These are phyloP conservation scores for Drosophila sechellia DNA, from an alignment of 1,140 invertebrate genomes.

Conservation along the genomic window DNA sequence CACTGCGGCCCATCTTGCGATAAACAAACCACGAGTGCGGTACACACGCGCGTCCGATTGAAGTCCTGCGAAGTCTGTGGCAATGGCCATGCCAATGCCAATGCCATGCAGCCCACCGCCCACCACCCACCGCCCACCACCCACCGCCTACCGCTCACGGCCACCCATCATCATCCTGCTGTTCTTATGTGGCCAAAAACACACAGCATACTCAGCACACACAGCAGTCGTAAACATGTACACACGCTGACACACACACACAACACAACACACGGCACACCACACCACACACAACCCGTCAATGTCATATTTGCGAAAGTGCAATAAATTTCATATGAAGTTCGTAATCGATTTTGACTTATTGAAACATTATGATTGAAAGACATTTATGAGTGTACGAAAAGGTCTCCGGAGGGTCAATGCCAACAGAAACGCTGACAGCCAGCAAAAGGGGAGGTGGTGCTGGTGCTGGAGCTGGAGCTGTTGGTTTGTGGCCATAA, in stretches of 20 bases:
- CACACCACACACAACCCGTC: conserved; percentile 35
- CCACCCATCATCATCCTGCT: not conserved
- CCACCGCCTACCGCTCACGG: not conserved
- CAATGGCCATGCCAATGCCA: conserved; percentile 1
- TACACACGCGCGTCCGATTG: conserved; percentile 60
- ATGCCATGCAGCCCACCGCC: conserved; percentile 2
- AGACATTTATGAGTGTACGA: conserved; percentile 83
- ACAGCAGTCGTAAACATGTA: not conserved
- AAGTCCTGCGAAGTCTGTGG: conserved; percentile 23
- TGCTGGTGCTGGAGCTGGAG: too few relatives aligned
- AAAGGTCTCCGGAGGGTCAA: conserved; percentile 78
- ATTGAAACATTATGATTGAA: conserved; percentile 84
- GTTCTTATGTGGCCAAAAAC: conserved; percentile 15
- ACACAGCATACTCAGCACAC: conserved; percentile 7
- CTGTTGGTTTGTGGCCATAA: too few relatives aligned
- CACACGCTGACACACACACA: too few relatives aligned
- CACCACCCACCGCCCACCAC: too few relatives aligned
- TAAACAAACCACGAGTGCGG: conserved; percentile 69
- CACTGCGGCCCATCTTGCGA: conserved; percentile 20
- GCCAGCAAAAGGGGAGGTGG: conserved; percentile 9
- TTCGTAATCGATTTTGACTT: conserved; percentile 84
- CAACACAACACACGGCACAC: conserved; percentile 6
- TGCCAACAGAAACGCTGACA: conserved; percentile 77
- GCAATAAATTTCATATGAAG: conserved; percentile 84
- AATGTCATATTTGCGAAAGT: conserved; percentile 84